A percentile compares a stretch with the other conserved stretches of the same genome.
Conservation (phyloP, 2,113 vertebrate species). For the Platysteira castanea region DNA sequence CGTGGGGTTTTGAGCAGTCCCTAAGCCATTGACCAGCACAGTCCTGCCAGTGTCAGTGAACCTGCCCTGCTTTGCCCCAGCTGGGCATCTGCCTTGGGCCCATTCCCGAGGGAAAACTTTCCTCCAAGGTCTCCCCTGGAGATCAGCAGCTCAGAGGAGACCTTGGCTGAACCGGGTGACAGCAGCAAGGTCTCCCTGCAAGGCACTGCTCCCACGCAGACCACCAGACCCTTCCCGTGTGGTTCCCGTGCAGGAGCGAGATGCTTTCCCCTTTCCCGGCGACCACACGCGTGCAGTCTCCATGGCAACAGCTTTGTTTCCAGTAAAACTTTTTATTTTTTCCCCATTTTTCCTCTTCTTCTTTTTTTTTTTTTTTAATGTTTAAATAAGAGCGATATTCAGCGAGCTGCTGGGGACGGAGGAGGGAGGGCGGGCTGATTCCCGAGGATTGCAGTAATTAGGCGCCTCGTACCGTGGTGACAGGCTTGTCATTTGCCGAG, state of each 20-base stretch:
- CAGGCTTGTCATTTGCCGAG: slow-evolving; percentile 38
- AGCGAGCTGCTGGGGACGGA: neutral
- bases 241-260: neutral
- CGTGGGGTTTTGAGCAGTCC: neutral
- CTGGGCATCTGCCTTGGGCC: neutral
- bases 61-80: neutral
- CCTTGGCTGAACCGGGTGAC: neutral
- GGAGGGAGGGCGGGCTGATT: slow-evolving; percentile 29
- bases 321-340: slow-evolving; percentile 7
- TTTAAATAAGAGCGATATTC: neutral
- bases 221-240: neutral
- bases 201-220: neutral
- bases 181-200: neutral
- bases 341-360: rapidly evolving
- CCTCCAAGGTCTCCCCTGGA: neutral
- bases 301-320: slow-evolving; percentile 28
- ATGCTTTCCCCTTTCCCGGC: neutral
- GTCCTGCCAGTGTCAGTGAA: rapidly evolving
- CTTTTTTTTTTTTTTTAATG: neutral
- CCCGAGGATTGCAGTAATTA: slow-evolving; percentile 39
- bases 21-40: neutral
- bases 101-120: neutral
- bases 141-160: neutral
- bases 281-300: neutral
- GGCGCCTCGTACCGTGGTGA: neutral